Evolutionary conservation across 1,140 invertebrate species (phyloP).

Genomic region (Pectinophora gossypiella): DNA sequence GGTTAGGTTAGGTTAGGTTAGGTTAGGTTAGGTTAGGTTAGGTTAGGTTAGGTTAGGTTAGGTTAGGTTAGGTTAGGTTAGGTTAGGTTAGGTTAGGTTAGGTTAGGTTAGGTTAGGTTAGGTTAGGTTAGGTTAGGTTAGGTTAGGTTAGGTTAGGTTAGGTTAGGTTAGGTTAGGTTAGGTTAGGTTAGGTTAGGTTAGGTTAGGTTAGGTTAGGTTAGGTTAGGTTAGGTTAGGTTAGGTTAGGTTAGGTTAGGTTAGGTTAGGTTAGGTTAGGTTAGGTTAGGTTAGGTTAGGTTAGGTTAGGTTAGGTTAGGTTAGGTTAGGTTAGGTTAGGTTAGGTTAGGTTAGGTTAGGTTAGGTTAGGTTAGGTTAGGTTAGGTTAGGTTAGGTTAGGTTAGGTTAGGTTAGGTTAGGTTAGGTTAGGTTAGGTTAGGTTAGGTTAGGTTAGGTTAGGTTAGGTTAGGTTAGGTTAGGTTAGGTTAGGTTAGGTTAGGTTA

Average conservation of each 20-base stretch:
- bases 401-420: slow-evolving; percentile 10
- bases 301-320: slow-evolving; percentile 9
- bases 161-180: slow-evolving; percentile 11
- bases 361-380: slow-evolving; percentile 11
- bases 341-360: slow-evolving; percentile 8
- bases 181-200: slow-evolving; percentile 9
- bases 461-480: slow-evolving; percentile 8
- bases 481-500: slow-evolving; percentile 9
- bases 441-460: slow-evolving; percentile 9
- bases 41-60: slow-evolving; percentile 10
- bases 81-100: slow-evolving; percentile 9
- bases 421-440: slow-evolving; percentile 9
- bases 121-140: slow-evolving; percentile 11
- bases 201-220: slow-evolving; percentile 10
- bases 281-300: slow-evolving; percentile 9
- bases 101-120: slow-evolving; percentile 11
- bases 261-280: slow-evolving; percentile 11
- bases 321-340: slow-evolving; percentile 11
- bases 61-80: slow-evolving; percentile 11
- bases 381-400: slow-evolving; percentile 11
- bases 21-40: slow-evolving; percentile 11
- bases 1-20: slow-evolving; percentile 10
- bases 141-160: slow-evolving; percentile 11
- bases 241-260: slow-evolving; percentile 9
- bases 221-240: slow-evolving; percentile 11